phyloP scores from a whole-genome alignment of 2,888 invertebrate genomes.

The Pristionchus mayeri region DNA sequence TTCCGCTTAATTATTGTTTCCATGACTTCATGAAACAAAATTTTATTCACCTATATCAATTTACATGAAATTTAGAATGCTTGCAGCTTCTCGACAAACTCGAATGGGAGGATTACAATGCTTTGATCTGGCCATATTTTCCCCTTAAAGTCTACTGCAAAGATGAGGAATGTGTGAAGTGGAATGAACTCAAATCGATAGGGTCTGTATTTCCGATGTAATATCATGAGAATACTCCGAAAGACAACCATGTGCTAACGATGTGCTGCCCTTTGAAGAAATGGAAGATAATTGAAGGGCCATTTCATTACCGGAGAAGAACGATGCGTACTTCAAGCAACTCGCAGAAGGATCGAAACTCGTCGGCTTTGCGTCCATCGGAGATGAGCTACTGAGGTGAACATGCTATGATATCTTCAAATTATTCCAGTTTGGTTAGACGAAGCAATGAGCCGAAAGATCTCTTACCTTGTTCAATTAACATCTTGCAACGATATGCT shows the following conservation, averaged over 20 bases:
- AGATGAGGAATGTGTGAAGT: background rate
- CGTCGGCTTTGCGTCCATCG: constrained; percentile 31
- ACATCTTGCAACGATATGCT: too few relatives aligned
- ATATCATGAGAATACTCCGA: too few relatives aligned
- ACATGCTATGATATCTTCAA: too few relatives aligned
- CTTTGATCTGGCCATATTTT: constrained; percentile 36
- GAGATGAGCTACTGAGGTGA: constrained; percentile 31
- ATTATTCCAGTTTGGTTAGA: too few relatives aligned
- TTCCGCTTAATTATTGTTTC: too few relatives aligned
- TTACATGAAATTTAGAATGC: background rate
- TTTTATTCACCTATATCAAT: background rate
- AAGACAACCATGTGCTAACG: too few relatives aligned
- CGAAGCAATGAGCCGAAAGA: too few relatives aligned
- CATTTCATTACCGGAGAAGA: background rate
- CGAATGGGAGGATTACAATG: background rate
- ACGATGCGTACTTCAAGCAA: background rate
- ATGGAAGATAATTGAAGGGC: too few relatives aligned
- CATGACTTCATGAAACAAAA: too few relatives aligned
- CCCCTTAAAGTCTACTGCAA: constrained; percentile 27
- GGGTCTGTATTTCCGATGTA: too few relatives aligned
- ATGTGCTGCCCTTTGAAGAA: too few relatives aligned
- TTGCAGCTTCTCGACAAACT: constrained; percentile 15
- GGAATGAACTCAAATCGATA: background rate
- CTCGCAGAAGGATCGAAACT: background rate
- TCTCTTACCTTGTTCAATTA: too few relatives aligned